Percentiles rank a stretch among this genome's conserved stretches.
Evolutionary conservation across 2,888 invertebrate genomes (phyloP).

Genomic region (Cephus pygmeus): DNA sequence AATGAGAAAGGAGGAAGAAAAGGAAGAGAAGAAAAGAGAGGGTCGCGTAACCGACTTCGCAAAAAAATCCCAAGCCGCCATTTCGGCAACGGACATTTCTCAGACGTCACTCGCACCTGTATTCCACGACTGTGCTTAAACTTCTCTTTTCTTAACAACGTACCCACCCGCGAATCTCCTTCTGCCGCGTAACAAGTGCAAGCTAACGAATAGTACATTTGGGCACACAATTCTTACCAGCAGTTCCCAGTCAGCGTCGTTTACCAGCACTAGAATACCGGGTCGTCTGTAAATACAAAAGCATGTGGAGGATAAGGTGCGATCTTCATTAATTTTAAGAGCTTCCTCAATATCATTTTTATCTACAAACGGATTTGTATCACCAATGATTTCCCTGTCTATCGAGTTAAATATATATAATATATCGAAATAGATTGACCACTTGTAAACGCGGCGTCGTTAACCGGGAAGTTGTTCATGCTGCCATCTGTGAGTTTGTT

Average conservation of each 20-base stretch:
- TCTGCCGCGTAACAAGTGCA: neutral
- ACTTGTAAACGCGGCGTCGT: neutral
- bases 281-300: conserved; percentile 74
- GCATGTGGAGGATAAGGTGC: neutral
- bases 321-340: neutral
- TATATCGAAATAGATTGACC: neutral
- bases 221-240: conserved; percentile 67
- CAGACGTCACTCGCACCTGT: conserved; percentile 42
- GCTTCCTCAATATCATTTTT: neutral
- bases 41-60: conserved; percentile 19
- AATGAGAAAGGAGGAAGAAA: neutral
- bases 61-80: conserved; percentile 25
- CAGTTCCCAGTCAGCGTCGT: conserved; percentile 97
- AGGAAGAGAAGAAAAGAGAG: neutral
- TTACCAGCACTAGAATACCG: conserved; percentile 93
- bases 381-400: neutral
- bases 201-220: neutral
- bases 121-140: conserved; percentile 14
- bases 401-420: neutral
- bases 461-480: neutral
- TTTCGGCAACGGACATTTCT: conserved; percentile 38
- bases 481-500: neutral
- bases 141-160: neutral
- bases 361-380: neutral
- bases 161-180: neutral